Conservation (phyloP, 2,113 vertebrate species). For the Pachypanchax playfairii region DNA sequence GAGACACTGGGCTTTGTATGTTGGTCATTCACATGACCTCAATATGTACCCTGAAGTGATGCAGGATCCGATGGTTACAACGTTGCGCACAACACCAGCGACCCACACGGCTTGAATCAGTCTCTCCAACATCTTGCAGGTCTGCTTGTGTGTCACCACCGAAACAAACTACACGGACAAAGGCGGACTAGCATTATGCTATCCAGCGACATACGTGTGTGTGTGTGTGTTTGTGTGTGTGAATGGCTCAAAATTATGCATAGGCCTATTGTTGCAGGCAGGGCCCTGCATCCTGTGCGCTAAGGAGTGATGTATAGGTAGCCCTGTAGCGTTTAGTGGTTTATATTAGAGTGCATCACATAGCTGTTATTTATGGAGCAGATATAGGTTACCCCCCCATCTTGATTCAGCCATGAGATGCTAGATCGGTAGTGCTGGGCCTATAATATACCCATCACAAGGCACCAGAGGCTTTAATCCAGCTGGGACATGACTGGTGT, state of each 20-base stretch:
- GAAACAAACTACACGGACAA: slow-evolving; percentile 53
- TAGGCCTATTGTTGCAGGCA: slow-evolving; percentile 67
- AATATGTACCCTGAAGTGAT: slow-evolving; percentile 43
- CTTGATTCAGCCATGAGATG: slow-evolving; percentile 25
- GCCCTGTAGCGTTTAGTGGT: slow-evolving; percentile 19
- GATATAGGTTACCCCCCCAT: slow-evolving; percentile 20
- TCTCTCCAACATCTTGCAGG: slow-evolving; percentile 20
- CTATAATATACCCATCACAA: slow-evolving; percentile 23
- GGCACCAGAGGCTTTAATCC: slow-evolving; percentile 60
- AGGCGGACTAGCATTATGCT: slow-evolving; percentile 72
- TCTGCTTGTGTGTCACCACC: background rate
- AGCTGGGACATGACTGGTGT: slow-evolving; percentile 42
- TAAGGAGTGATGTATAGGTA: slow-evolving; percentile 46
- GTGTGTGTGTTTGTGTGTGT: slow-evolving; percentile 38
- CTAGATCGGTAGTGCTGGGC: slow-evolving; percentile 47
- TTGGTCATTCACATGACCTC: slow-evolving; percentile 53
- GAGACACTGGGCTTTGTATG: slow-evolving; percentile 17
- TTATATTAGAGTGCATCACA: slow-evolving; percentile 28
- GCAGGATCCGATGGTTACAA: slow-evolving; percentile 29
- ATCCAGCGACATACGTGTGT: slow-evolving; percentile 39
- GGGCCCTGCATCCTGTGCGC: slow-evolving; percentile 66
- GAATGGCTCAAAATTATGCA: slow-evolving; percentile 50
- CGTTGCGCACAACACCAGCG: slow-evolving; percentile 53
- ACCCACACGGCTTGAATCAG: slow-evolving; percentile 8
- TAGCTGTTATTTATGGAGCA: slow-evolving; percentile 50